Evolutionary conservation across 2,888 invertebrate species (phyloP).

Genomic region (Heliconius charithonia): DNA sequence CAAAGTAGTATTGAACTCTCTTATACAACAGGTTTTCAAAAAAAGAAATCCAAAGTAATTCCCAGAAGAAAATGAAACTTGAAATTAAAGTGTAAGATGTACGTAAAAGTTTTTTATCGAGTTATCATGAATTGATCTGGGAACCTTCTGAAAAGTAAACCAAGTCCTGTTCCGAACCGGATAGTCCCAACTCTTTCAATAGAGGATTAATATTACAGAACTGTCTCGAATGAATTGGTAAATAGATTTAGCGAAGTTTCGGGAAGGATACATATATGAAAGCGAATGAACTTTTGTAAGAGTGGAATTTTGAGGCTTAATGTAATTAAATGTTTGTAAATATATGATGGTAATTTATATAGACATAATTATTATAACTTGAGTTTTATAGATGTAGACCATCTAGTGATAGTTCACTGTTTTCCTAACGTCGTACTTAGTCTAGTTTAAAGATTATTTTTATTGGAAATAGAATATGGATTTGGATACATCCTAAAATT

Average conservation of each 20-base stretch:
- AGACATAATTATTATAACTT: too few species aligned
- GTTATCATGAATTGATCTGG: conserved; percentile 23
- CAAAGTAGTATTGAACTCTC: neutral
- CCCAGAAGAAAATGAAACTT: conserved; percentile 1
- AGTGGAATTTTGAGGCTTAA: neutral
- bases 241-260: conserved; percentile 16
- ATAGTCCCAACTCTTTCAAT: conserved; percentile 40
- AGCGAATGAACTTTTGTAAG: neutral
- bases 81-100: conserved; percentile 3
- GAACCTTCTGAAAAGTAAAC: conserved; percentile 33
- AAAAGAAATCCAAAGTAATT: conserved; percentile 3
- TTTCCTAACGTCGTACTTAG: too few species aligned
- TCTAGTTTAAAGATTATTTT: too few species aligned
- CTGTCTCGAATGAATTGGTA: conserved; percentile 32
- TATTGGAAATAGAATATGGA: too few species aligned
- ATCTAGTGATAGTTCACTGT: too few species aligned
- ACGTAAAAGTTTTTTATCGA: conserved; percentile 19
- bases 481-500: too few species aligned
- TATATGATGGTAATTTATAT: neutral
- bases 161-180: conserved; percentile 30
- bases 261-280: neutral
- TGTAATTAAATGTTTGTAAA: neutral
- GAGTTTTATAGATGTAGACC: too few species aligned
- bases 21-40: neutral
- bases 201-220: conserved; percentile 43